These are phyloP conservation scores for Amblyjoppa proteus DNA, from an alignment of 2,888 invertebrate genomes.

Conservation along the genomic window DNA sequence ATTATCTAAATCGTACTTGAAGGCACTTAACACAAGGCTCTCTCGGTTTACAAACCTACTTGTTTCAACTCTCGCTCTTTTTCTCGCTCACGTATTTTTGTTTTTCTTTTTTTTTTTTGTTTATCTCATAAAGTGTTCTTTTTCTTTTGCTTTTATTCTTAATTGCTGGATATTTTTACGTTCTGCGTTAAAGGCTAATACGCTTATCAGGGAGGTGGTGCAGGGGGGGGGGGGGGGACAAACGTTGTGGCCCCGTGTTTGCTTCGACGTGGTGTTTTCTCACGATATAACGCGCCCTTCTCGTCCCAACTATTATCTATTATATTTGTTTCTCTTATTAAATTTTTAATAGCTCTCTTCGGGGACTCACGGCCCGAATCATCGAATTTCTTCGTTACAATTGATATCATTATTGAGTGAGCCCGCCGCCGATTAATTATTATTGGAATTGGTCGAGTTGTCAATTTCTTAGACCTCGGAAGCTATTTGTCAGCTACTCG, in stretches of 20 bases:
- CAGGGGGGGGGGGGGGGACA: conserved; percentile 4
- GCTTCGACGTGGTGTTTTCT: conserved; percentile 44
- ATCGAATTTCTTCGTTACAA: conserved; percentile 1
- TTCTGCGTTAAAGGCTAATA: conserved; percentile 62
- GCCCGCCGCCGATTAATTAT: not conserved
- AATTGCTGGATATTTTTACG: conserved; percentile 58
- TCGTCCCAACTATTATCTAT: conserved; percentile 49
- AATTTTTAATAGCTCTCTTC: conserved; percentile 62
- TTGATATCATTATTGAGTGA: conserved; percentile 1
- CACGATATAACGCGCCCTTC: conserved; percentile 24
- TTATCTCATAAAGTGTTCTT: conserved; percentile 66
- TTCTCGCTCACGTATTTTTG: conserved; percentile 61
- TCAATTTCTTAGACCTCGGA: not conserved
- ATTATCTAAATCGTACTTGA: conserved; percentile 84
- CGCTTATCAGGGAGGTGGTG: conserved; percentile 52
- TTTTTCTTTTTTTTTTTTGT: conserved; percentile 49
- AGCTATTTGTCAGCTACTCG: not conserved
- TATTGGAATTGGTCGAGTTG: not conserved
- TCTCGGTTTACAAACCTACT: conserved; percentile 82
- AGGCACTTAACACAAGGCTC: conserved; percentile 85
- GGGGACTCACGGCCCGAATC: conserved; percentile 59
- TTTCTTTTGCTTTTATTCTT: conserved; percentile 64
- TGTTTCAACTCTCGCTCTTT: conserved; percentile 70
- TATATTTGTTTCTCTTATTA: conserved; percentile 66
- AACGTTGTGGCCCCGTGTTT: conserved; percentile 38